These are phyloP conservation scores for Oreohelix idahoensis DNA, from an alignment of 1,140 invertebrate species.

Conservation along the genomic window DNA sequence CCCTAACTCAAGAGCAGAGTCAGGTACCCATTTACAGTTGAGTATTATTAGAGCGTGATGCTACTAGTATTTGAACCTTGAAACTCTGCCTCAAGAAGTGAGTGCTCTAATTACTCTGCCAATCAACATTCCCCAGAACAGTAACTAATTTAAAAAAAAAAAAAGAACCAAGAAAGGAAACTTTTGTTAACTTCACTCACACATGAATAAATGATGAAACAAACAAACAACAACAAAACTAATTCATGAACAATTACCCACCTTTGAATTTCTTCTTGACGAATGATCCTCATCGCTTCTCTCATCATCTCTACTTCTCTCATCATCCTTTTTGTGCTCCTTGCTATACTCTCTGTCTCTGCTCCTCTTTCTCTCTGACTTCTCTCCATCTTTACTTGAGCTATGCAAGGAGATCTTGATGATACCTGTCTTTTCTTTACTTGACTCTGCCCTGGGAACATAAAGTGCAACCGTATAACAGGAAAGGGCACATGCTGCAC, in stretches of 20 bases:
- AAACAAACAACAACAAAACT: background rate
- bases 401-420: slow-evolving; percentile 21
- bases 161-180: no score
- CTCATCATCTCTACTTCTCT: background rate
- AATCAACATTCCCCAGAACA: no score
- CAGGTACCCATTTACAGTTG: no score
- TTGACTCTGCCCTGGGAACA: background rate
- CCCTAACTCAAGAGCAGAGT: no score
- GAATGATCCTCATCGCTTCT: background rate
- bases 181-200: no score
- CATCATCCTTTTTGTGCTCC: background rate
- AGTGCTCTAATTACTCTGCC: no score
- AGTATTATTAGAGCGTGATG: no score
- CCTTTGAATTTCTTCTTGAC: slow-evolving; percentile 32
- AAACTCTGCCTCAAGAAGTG: no score
- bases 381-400: slow-evolving; percentile 19
- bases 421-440: background rate
- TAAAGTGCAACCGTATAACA: background rate
- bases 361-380: background rate
- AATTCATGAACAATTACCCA: background rate
- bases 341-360: background rate
- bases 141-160: no score
- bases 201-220: no score
- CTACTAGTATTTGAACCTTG: no score
- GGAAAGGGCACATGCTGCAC: no score